Base-by-base conservation (phyloP, 2,113 vertebrate genomes). In the human (Homo sapiens) region DNA sequence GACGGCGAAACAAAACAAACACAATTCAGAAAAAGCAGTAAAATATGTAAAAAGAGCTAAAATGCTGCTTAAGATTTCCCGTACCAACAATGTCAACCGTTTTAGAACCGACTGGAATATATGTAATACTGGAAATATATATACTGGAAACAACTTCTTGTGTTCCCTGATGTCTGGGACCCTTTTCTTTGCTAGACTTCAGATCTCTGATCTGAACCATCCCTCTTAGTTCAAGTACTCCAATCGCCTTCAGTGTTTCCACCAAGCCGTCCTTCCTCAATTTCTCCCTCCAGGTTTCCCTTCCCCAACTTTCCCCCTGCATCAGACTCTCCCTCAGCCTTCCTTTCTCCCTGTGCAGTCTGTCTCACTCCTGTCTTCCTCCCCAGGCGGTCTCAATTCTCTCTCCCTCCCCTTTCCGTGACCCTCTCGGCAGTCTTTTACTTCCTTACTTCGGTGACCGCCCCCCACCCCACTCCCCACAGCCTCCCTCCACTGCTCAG, bases 381-480 rank as follows among this genome's bases (percentile, higher is more conserved):
- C 52, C 75, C 35, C 35, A 50, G 8, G 27, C n/a, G 6, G 48
- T 70, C 68, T 38, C 68, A 57, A 8, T 68, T 70, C 75, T 76
- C 66, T 11, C 6, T 32, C 48, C 50, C 48, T 22, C 14, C 52
- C 57, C n/a, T 52, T 30, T n/a, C 20, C 17, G 9, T 4, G 35
- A 2, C 12, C 35, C 76, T 40, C 13, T 8, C 22, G 43, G 35
- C 1, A 18, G 27, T 13, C 27, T 83, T 57, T 57, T 22, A 22
- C 59, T 70, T 78, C 25, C 50, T 22, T 1, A 25, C 43, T 25
- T n/a, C 7, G 8, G 57, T 3, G 50, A 40, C 25, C 12, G 9
- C 1, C 20, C 12, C 50, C 1, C 23, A 4, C 5, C 20, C 11
- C 1, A 18, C 0, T 3, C 5, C 35, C 16, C 25, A 4, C 22